Evolutionary conservation across 53 echinoderm and acorn worm species (phyloP), one percentile per base, ranked within the genome.

Genomic region (Paracentrotus lividus): DNA sequence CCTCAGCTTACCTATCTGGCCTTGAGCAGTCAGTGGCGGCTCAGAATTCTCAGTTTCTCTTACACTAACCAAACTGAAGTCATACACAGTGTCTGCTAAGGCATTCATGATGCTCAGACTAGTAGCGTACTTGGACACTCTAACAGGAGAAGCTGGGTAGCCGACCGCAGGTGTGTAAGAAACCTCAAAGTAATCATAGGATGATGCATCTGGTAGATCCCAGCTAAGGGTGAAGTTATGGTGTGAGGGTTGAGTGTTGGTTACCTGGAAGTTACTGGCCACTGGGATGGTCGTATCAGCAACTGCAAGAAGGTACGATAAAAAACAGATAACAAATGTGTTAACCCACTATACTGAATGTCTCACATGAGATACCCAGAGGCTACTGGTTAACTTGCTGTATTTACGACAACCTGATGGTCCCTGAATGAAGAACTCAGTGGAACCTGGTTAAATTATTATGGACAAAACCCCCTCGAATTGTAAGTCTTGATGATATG

Each of bases 141-240:
- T 36, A 55, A 92, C 78, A 9, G 92, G 78, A 5, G 92, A 78
- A 1, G 92, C 2, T 5, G 92, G 85, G 49, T 72, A 81, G 26
- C 60, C 88, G 36, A 90, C 92, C 8, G 44, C 26, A 34, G 91
- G 91, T 29, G 64, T 85, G 76, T 95, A 97, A 6, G 95, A 94
- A 6, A 96, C 72, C 81, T 67, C 66, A 72, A 94, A 94, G 56
- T 93, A 91, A 47, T 97, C 97, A 23, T 36, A 92, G 56, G 61
- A 88, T 38, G 84, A 29, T 34, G 93, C 84, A 0, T 58, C 21
- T 0, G 97, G 95, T 5, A 91, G 72, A 13, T 40, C 65, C 97
- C 97, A 97, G 12, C 42, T 9, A 34, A 97, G 43, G 20, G 16
- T 84, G 76, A 97, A 52, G 56, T 15, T 89, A 93, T 51, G 96